Evolutionary conservation across 2,888 invertebrate species (phyloP), one percentile per base, ranked within the genome.

Genomic region (Carabus problematicus): DNA sequence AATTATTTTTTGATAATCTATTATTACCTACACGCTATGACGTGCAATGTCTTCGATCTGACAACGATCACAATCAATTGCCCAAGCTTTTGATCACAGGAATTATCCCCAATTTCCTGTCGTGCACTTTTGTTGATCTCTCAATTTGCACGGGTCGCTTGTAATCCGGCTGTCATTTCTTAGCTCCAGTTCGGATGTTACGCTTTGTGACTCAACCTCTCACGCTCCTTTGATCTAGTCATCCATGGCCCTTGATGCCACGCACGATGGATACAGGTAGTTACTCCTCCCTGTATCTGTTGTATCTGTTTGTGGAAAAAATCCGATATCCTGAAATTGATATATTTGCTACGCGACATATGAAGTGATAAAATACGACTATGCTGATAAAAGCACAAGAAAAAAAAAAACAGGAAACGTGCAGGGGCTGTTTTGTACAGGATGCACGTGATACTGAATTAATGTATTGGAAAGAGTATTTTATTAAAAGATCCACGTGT

Each of bases 31-130:
- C n/a, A n/a, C n/a, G n/a, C n/a, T n/a, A n/a, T 29, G 6, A 2
- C 29, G 29, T 29, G 29, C 29, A 29, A 29, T 6, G 6, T 29
- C 29, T 29, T 29, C 29, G 29, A 29, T 29, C 29, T 29, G 29
- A 29, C 29, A 29, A 64, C 18, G 64, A 56, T 55, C 45, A 64
- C 64, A 52, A 52, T 52, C 52, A 52, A 52, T 52, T 52, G 52
- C 16, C 11, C 14, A 52, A 52, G n/a, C 52, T 52, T 52, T 52
- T 52, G 52, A 52, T 52, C 52, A 52, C 4, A 8, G 52, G 14
- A 11, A 52, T 52, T 52, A 52, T 52, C 52, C 52, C 52, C 52
- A 52, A 52, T 52, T 52, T 52, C 52, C 52, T 4, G 6, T 16
- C 52, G 18, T 52, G 52, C 52, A 52, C 52, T 52, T 52, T 16